Conservation (phyloP, 2,888 invertebrate species). For the Ceramica pisi region DNA sequence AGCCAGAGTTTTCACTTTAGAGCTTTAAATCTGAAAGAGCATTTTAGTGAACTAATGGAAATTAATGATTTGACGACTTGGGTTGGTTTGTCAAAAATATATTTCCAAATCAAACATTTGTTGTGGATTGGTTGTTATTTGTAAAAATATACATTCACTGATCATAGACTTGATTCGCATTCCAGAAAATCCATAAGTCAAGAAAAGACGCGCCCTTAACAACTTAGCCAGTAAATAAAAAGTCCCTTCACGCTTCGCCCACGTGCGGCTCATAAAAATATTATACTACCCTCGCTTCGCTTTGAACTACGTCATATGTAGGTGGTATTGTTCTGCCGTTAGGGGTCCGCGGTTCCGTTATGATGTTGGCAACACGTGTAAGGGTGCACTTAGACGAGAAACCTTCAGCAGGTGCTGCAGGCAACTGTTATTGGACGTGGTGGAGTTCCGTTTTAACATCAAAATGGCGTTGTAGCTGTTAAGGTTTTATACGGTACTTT, state of each 20-base stretch:
- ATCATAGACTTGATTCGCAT: background rate
- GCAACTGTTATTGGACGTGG: background rate
- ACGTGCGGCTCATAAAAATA: conserved; percentile 58
- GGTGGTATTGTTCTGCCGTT: conserved; percentile 47
- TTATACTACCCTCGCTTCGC: conserved; percentile 47
- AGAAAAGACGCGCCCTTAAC: conserved; percentile 9
- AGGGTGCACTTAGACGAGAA: conserved; percentile 3
- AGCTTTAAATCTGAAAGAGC: no score
- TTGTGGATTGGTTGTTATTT: background rate
- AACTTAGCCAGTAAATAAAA: conserved; percentile 32
- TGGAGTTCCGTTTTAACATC: background rate
- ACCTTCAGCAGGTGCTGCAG: background rate
- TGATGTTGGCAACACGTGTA: conserved; percentile 26
- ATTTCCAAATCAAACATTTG: background rate
- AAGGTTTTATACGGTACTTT: no score
- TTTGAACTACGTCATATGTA: conserved; percentile 34
- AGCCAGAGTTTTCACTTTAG: no score
- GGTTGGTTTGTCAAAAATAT: no score
- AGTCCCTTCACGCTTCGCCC: conserved; percentile 32
- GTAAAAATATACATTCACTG: background rate
- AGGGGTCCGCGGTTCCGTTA: conserved; percentile 21
- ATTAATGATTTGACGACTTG: no score
- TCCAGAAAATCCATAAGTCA: background rate
- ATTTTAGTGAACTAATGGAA: no score
- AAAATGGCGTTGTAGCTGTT: no score